Percentiles rank a stretch among this genome's conserved stretches.
phyloP scores from a whole-genome alignment of 2,888 invertebrate genomes.

The Cosmorhoe ocellata region DNA sequence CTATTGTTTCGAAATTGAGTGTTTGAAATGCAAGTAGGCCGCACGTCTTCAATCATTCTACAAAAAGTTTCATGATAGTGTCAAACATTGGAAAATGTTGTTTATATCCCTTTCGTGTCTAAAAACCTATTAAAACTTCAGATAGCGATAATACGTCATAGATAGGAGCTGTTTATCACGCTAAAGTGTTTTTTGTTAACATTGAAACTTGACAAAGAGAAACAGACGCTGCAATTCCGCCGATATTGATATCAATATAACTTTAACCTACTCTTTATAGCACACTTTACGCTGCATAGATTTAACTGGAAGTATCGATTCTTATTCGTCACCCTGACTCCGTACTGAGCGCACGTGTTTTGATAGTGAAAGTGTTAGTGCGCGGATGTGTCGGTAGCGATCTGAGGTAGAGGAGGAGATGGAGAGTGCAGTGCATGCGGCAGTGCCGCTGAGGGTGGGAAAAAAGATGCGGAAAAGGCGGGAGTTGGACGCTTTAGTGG shows the following conservation, averaged over 20 bases:
- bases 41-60: not conserved
- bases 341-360: slow-evolving; percentile 52
- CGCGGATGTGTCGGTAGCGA: slow-evolving; percentile 73
- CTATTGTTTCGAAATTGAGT: slow-evolving; percentile 2
- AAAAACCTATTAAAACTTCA: not conserved
- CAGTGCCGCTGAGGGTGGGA: slow-evolving; percentile 84
- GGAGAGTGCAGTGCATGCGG: slow-evolving; percentile 83
- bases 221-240: slow-evolving; percentile 29
- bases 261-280: slow-evolving; percentile 37
- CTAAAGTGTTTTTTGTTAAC: not conserved
- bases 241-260: slow-evolving; percentile 24
- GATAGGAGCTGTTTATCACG: slow-evolving; percentile 17
- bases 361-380: slow-evolving; percentile 47
- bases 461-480: slow-evolving; percentile 91
- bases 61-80: not conserved
- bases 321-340: slow-evolving; percentile 57
- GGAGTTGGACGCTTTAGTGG: slow-evolving; percentile 88
- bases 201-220: slow-evolving; percentile 23
- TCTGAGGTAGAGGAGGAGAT: slow-evolving; percentile 59
- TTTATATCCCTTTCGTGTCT: not conserved
- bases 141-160: slow-evolving; percentile 27
- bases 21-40: not conserved
- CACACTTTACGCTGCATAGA: slow-evolving; percentile 27
- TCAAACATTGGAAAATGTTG: not conserved
- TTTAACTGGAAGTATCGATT: slow-evolving; percentile 24